phyloP scores from a whole-genome alignment of 2,797 vertebrate species.

The Notamacropus eugenii region DNA sequence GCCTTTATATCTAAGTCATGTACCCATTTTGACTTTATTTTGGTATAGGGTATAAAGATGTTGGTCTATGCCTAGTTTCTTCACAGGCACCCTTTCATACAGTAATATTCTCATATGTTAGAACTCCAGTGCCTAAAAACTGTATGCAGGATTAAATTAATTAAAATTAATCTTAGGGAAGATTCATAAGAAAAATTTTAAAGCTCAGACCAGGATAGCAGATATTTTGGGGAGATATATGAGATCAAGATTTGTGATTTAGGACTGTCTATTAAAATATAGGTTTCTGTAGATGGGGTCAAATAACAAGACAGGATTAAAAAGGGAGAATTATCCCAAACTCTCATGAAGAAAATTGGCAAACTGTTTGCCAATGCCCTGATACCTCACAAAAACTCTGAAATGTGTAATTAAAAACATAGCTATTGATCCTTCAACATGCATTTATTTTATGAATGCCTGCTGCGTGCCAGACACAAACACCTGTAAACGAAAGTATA shows the following conservation, averaged over 20 bases:
- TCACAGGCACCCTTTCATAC: not conserved
- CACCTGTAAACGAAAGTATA: not conserved
- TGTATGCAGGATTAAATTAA: not conserved
- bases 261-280: not conserved
- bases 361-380: not conserved
- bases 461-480: not conserved
- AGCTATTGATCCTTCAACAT: not conserved
- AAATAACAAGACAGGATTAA: not conserved
- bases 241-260: not conserved
- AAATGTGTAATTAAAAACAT: not conserved
- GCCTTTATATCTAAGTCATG: too few relatives aligned
- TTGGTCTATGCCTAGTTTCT: too few relatives aligned
- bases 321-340: not conserved
- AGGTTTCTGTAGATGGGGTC: not conserved
- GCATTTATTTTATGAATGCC: not conserved
- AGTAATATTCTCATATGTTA: slow-evolving; percentile 19
- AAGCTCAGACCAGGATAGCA: not conserved
- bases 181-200: not conserved
- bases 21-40: too few relatives aligned
- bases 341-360: not conserved
- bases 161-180: not conserved
- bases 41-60: too few relatives aligned
- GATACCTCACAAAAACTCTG: not conserved
- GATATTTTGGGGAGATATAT: not conserved
- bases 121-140: slow-evolving; percentile 8